Percentiles rank a stretch among this genome's conserved stretches.
Evolutionary conservation across 2,797 vertebrate genomes (phyloP).

Genomic region (Leptatherina wallacei): DNA sequence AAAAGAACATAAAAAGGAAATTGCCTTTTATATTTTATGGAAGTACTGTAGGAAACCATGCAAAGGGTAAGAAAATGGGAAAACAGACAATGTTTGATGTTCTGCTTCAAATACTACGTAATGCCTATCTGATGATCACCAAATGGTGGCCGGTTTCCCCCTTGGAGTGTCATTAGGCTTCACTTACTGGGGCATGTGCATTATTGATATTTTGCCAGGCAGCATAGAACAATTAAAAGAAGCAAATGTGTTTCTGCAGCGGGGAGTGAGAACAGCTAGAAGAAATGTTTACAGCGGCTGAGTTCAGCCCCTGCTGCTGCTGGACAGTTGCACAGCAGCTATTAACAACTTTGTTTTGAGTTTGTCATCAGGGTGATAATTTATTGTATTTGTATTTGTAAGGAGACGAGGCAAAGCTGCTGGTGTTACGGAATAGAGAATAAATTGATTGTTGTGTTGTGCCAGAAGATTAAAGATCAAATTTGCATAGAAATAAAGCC

Average conservation of each 20-base stretch:
- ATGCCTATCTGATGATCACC: slow-evolving; percentile 13
- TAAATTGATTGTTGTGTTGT: background rate
- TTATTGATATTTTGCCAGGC: slow-evolving; percentile 28
- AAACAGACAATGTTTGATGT: background rate
- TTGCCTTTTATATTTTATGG: background rate
- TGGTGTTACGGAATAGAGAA: background rate
- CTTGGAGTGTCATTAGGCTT: slow-evolving; percentile 30
- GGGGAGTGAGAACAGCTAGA: slow-evolving; percentile 8
- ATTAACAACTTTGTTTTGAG: slow-evolving; percentile 35
- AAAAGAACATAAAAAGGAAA: background rate
- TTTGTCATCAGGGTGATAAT: slow-evolving; percentile 15
- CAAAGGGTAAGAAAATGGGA: background rate
- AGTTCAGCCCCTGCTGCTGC: slow-evolving; percentile 22
- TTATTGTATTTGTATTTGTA: background rate
- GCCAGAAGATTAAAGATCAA: background rate
- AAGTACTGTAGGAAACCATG: background rate
- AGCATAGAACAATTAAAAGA: slow-evolving; percentile 25
- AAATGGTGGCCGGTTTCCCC: slow-evolving; percentile 37
- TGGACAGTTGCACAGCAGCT: slow-evolving; percentile 26
- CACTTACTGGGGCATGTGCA: slow-evolving; percentile 18
- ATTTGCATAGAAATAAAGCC: background rate
- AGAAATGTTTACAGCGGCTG: slow-evolving; percentile 25
- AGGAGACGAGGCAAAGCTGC: background rate
- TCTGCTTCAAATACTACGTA: slow-evolving; percentile 8
- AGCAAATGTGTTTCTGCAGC: slow-evolving; percentile 29